These are phyloP conservation scores for Burhinus oedicnemus DNA, from an alignment of 2,113 vertebrate species.

Conservation along the genomic window DNA sequence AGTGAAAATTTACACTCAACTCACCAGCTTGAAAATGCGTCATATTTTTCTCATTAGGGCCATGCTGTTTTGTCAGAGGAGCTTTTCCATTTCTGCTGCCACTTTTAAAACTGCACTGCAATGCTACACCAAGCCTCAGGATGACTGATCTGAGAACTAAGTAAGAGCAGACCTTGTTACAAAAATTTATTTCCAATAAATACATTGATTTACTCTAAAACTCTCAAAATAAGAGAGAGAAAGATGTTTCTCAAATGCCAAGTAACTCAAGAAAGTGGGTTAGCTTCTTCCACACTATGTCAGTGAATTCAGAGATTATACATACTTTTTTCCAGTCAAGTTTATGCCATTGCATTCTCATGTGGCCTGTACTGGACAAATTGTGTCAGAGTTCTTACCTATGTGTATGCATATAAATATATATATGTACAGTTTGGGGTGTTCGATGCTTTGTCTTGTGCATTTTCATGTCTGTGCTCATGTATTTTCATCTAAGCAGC, in stretches of 20 bases:
- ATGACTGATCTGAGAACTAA: not conserved
- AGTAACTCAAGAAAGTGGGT: not conserved
- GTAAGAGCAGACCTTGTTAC: not conserved
- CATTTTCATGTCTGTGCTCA: not conserved
- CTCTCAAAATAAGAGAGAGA: not conserved
- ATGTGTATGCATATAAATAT: not conserved
- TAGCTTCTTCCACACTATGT: rapidly evolving
- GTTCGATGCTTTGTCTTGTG: not conserved
- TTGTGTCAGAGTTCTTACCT: not conserved
- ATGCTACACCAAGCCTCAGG: not conserved
- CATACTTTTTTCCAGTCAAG: not conserved
- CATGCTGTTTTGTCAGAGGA: not conserved
- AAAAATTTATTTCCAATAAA: not conserved
- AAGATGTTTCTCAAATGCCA: not conserved
- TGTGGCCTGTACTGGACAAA: not conserved
- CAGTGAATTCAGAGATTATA: not conserved
- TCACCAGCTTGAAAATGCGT: not conserved
- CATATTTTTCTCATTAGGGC: conserved; percentile 19
- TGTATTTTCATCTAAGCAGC: not conserved
- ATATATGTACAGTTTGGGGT: not conserved
- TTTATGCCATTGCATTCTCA: not conserved
- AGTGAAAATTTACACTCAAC: conserved; percentile 39
- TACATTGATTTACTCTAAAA: not conserved
- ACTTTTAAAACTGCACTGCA: not conserved
- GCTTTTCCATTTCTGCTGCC: not conserved